These are phyloP conservation scores for Trinorchestia longiramus DNA, from an alignment of 1,140 invertebrate genomes.

Conservation along the genomic window DNA sequence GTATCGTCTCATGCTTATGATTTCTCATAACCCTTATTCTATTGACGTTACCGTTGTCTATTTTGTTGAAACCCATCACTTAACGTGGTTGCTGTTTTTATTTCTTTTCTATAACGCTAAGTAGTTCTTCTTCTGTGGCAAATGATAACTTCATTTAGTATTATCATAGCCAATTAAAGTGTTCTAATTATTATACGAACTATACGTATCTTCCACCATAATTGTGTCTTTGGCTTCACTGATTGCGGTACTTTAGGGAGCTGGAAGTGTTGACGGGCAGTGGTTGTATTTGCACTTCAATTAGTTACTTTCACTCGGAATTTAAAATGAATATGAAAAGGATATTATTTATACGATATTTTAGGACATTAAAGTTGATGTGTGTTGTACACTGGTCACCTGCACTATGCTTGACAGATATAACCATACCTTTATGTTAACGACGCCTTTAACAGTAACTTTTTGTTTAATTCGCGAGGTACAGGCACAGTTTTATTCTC, in stretches of 20 bases:
- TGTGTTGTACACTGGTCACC: background rate
- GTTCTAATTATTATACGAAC: background rate
- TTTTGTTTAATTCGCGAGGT: background rate
- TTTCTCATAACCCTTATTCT: background rate
- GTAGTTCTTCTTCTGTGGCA: background rate
- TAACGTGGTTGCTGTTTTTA: background rate
- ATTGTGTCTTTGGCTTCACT: background rate
- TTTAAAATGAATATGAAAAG: background rate
- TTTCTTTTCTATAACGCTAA: background rate
- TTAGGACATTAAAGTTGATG: background rate
- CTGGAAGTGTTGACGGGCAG: background rate
- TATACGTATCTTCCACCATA: background rate
- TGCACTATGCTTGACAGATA: background rate
- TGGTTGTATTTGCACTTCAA: background rate
- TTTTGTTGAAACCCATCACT: no score
- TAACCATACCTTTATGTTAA: background rate
- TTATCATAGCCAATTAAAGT: background rate
- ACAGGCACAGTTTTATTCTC: background rate
- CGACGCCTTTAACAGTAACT: background rate
- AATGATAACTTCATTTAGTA: background rate
- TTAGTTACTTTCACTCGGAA: background rate
- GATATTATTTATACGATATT: background rate
- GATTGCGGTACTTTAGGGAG: background rate
- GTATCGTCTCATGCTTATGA: background rate
- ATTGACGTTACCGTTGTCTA: background rate